phyloP scores from a whole-genome alignment of 35 echinoderm and acorn worm species.

The Heliocidaris tuberculata region DNA sequence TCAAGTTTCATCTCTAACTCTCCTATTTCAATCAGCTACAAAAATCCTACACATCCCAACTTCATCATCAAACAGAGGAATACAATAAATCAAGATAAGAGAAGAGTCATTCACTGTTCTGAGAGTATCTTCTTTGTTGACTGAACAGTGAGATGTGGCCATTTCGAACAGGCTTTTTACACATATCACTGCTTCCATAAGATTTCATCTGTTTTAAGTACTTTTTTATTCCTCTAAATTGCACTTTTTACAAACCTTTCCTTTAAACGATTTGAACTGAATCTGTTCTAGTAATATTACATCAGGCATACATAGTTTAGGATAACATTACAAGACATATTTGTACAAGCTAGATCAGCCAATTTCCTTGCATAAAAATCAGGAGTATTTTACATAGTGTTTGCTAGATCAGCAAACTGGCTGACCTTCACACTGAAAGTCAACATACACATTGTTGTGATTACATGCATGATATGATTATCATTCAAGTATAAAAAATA shows the following conservation, averaged over 20 bases:
- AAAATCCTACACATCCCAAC: background rate
- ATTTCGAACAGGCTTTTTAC: background rate
- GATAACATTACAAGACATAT: background rate
- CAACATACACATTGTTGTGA: background rate
- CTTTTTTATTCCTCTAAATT: background rate
- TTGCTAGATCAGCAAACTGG: background rate
- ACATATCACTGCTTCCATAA: background rate
- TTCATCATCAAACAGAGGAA: background rate
- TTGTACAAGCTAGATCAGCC: background rate
- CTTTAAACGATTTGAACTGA: background rate
- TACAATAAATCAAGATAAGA: background rate
- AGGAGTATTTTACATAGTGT: background rate
- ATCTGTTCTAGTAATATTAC: background rate
- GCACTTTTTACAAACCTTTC: constrained; percentile 1
- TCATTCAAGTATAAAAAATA: constrained; percentile 14
- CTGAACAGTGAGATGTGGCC: background rate
- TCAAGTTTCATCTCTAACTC: background rate
- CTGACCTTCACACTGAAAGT: background rate
- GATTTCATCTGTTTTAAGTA: background rate
- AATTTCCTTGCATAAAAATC: constrained; percentile 13
- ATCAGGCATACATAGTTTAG: constrained; percentile 4
- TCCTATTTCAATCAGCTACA: background rate
- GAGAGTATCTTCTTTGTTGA: background rate
- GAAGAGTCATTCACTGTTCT: background rate
- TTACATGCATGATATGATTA: background rate